Conservation (phyloP, 2,888 invertebrate species). For the Scaeva pyrastri region DNA sequence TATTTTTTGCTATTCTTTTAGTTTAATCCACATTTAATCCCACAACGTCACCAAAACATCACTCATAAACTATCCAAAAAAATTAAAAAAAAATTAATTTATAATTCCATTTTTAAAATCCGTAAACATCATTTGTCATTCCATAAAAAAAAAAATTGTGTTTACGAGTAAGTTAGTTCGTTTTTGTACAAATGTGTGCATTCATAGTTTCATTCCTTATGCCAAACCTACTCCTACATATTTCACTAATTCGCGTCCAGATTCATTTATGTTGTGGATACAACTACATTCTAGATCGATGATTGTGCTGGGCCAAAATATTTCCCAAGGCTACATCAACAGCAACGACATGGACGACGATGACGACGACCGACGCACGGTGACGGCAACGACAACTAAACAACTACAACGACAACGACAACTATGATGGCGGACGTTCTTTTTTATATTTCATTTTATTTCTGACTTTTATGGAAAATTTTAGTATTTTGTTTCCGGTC, state of each 20-base stretch:
- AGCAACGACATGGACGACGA: constrained; percentile 1
- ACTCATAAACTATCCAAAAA: no score
- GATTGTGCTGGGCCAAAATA: constrained; percentile 25
- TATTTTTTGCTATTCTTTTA: no score
- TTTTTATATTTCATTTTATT: constrained; percentile 31
- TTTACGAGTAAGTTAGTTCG: background rate
- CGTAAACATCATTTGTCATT: no score
- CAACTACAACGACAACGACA: constrained; percentile 14
- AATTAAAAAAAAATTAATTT: no score
- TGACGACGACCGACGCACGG: background rate
- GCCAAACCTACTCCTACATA: background rate
- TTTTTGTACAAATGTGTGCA: background rate
- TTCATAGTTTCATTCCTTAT: background rate
- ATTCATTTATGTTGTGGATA: constrained; percentile 38
- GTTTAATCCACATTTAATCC: no score
- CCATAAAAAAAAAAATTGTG: background rate
- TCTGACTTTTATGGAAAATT: constrained; percentile 45
- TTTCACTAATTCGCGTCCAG: constrained; percentile 29
- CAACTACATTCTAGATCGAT: constrained; percentile 1
- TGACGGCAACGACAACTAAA: constrained; percentile 16
- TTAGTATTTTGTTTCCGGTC: constrained; percentile 54
- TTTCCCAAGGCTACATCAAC: constrained; percentile 35
- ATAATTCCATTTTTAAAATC: no score
- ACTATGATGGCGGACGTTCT: background rate
- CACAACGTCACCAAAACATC: no score